Evolutionary conservation across 64 coral and sea anemone species (phyloP).

Genomic region (Actinia equina): DNA sequence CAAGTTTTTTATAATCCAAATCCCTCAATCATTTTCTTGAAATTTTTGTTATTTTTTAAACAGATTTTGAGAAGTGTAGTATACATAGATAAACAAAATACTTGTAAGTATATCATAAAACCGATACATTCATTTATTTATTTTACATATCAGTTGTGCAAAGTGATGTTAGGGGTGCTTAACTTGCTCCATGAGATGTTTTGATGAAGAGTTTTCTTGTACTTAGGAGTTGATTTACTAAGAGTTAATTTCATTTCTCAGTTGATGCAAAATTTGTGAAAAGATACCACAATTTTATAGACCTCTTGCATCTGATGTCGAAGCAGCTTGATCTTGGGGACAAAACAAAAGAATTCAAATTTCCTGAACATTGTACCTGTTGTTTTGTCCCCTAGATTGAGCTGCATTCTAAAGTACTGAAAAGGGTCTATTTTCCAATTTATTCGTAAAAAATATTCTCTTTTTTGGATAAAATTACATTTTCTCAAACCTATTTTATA

Average conservation of each 20-base stretch:
- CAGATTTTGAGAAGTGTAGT: background rate
- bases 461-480: background rate
- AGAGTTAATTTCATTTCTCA: too few species aligned
- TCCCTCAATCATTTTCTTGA: background rate
- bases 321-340: too few species aligned
- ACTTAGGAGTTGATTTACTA: too few species aligned
- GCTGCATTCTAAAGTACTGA: background rate
- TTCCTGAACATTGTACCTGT: too few species aligned
- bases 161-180: background rate
- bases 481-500: background rate
- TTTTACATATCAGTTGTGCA: background rate
- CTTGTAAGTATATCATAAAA: background rate
- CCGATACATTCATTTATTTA: background rate
- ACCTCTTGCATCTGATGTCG: too few species aligned
- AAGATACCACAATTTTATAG: too few species aligned
- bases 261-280: background rate
- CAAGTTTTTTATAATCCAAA: background rate
- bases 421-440: too few species aligned
- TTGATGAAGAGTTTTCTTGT: background rate
- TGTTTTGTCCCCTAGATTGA: too few species aligned
- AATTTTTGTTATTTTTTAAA: background rate
- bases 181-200: background rate
- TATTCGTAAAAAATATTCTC: background rate
- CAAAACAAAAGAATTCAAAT: too few species aligned
- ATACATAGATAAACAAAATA: background rate